Conservation (phyloP, 2,797 vertebrate species). For the Sebastes melanostomus region DNA sequence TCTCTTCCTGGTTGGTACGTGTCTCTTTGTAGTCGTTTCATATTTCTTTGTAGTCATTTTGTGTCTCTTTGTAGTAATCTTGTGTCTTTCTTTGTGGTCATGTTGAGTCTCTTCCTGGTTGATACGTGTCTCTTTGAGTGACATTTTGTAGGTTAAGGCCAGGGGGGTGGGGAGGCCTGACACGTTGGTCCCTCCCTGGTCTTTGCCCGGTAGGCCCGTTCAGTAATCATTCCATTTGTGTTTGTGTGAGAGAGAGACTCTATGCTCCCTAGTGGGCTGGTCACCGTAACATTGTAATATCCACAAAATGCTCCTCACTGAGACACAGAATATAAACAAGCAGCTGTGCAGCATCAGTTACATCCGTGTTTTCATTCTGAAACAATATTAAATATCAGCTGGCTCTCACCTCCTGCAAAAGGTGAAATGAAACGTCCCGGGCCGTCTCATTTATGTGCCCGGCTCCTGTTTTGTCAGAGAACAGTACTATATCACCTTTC, state of each 20-base stretch:
- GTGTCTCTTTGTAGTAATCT: no score
- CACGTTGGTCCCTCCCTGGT: no score
- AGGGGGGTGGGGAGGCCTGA: no score
- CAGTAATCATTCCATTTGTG: background rate
- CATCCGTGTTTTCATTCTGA: slow-evolving; percentile 29
- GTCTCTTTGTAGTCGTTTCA: no score
- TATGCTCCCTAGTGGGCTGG: background rate
- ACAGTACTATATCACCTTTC: slow-evolving; percentile 43
- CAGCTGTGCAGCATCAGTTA: slow-evolving; percentile 24
- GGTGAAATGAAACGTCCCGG: slow-evolving; percentile 21
- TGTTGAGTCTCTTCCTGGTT: no score
- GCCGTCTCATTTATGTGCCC: slow-evolving; percentile 15
- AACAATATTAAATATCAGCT: slow-evolving; percentile 23
- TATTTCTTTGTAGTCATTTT: no score
- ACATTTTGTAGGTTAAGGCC: no score
- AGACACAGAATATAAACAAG: slow-evolving; percentile 19
- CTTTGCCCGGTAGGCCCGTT: no score
- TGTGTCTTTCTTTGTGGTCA: no score
- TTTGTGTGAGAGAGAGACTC: background rate
- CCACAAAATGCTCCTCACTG: background rate
- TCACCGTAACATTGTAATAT: slow-evolving; percentile 5
- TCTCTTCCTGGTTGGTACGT: no score
- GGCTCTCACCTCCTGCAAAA: slow-evolving; percentile 3
- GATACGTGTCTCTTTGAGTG: no score
- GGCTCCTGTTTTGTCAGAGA: slow-evolving; percentile 29